phyloP scores from a whole-genome alignment of 2,113 vertebrate species.

The Phylloscopus trochiloides region DNA sequence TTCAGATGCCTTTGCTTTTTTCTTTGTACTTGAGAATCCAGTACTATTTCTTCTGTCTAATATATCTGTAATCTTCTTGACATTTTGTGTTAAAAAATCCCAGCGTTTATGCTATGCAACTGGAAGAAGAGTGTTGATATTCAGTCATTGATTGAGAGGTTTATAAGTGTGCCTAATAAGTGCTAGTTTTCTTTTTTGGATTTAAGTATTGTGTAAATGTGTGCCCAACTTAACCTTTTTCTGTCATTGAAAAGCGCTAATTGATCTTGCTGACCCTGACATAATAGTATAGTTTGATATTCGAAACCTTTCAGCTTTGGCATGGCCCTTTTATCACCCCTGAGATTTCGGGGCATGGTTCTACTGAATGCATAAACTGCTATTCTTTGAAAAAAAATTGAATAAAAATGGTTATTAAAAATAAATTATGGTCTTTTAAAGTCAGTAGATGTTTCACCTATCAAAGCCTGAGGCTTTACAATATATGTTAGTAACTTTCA shows the following conservation, averaged over 20 bases:
- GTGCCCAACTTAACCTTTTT: constrained; percentile 68
- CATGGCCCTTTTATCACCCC: constrained; percentile 67
- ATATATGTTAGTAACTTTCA: background rate
- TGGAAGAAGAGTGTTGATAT: background rate
- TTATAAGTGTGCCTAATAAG: background rate
- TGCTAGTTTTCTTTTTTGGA: background rate
- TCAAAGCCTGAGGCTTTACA: background rate
- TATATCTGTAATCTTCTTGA: background rate
- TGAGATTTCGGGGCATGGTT: constrained; percentile 67
- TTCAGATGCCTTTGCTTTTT: background rate
- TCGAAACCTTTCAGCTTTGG: constrained; percentile 73
- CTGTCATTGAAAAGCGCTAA: constrained; percentile 78
- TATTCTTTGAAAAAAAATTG: background rate
- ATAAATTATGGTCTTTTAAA: background rate
- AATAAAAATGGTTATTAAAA: constrained; percentile 22
- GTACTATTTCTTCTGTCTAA: background rate
- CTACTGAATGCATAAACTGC: constrained; percentile 33
- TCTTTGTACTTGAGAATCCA: background rate
- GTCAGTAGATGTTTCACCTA: background rate
- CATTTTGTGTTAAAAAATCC: background rate
- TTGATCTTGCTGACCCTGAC: constrained; percentile 75
- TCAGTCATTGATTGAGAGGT: background rate
- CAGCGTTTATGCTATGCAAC: background rate
- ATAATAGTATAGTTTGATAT: constrained; percentile 79
- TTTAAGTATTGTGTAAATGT: constrained; percentile 42